Evolutionary conservation across 1,140 invertebrate species (phyloP), one percentile per base, ranked within the genome.

Genomic region (Drosophila erecta): DNA sequence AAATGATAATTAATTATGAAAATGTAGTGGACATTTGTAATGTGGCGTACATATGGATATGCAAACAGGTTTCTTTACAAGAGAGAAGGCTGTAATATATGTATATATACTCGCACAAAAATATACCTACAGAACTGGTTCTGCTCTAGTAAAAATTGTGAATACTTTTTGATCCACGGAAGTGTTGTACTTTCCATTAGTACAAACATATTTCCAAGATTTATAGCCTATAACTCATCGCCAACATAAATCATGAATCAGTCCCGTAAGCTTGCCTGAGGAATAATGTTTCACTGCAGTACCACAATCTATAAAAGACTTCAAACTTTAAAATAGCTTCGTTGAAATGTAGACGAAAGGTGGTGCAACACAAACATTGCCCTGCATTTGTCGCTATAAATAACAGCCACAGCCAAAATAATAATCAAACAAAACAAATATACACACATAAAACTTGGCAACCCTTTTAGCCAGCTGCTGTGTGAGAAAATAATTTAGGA

Each of bases 351-450:
- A 47, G 61, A 62, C 37, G 30, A 33, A 53, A 77, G 74, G 60
- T 74, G 72, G 47, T 57, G 56, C 51, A 54, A 38, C 47, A 47
- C 76, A 86, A 72, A 69, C 69, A 79, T 76, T 86, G 83, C 70
- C 84, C 83, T 86, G 75, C 84, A 86, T 86, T 76, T 86, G 83
- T 83, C 75, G 74, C 83, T 83, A 86, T 86, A 87, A 86, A 86
- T 87, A 86, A 44, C 57, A 65, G 57, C 49, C 41, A 76, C 59
- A 46, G 22, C 70, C 58, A 79, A 83, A 84, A 64, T 84, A 84
- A 83, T 83, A 83, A 84, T 43, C 79, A 59, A 61, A 71, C 73
- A 83, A 75, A 75, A 53, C 65, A 49, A 71, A 60, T 38, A 67
- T 53, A 55, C 27, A 38, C 30, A 37, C 35, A 54, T 41, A 76